Base-by-base conservation (phyloP, 2,797 vertebrate genomes). In the Rachycentron canadum region DNA sequence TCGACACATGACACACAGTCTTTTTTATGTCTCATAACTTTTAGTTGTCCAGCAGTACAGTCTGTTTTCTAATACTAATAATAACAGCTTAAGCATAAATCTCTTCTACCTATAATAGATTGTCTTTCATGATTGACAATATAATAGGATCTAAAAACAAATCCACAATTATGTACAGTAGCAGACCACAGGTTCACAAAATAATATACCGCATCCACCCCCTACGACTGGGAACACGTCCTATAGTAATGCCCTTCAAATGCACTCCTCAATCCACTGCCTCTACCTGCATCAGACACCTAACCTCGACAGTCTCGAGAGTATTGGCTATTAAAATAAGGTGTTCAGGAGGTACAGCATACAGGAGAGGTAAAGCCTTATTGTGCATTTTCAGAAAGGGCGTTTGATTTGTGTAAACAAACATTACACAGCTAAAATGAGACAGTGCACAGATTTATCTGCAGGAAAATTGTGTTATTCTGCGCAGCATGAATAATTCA, bases 401-500 rank as follows among this genome's bases (percentile, higher is more conserved):
- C 43, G 59, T 65, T 38, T 56, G 25, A 74, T 38, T 14, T 2
- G 14, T 68, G 5, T 40, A 59, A 21, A 79, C 47, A 52, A 47
- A 25, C 55, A 34, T 59, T 49, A 23, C 30, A 36, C 30, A 11
- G 7, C 21, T 50, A 32, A 36, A 61, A n/a, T 45, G 36, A 58
- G 41, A 71, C 14, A 36, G 28, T 36, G 1, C 36, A 1, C 43
- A 28, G 19, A 56, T 26, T 21, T 21, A 32, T 61, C 43, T 4
- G 0, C 21, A 47, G 30, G 23, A 41, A 52, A 41, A 55, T 25
- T 72, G 59, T 47, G 38, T 55, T 64, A 50, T 62, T 76, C 28
- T 53, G 40, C 56, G 26, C 57, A 16, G 7, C 41, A 26, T 52
- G 17, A 84, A 87, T 82, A 78, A 84, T 81, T 69, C 53, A 79